Evolutionary conservation across 2,888 invertebrate genomes (phyloP), one percentile per base, ranked within the genome.

Genomic region (Microplitis manilae): DNA sequence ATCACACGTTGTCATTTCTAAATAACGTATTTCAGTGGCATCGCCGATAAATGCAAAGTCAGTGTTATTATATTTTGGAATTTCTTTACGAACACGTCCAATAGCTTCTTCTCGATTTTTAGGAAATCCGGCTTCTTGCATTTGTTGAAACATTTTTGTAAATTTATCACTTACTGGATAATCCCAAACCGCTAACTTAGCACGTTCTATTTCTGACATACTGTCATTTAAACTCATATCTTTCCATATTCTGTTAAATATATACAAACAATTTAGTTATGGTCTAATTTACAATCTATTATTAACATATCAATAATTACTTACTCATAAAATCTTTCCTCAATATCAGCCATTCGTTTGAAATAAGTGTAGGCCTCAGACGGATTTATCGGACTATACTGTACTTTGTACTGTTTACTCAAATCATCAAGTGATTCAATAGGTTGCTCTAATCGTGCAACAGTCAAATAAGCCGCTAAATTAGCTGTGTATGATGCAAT

Each of bases 401-500:
- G 95, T 78, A 98, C 96, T 91, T 98, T 98, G 90, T 98, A 98
- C 88, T 97, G 97, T 86, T 97, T 97, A 15, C 97, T 96, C 50
- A 99, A 92, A 90, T 98, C 98, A 84, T 98, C 98, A 82, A 99
- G 91, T 0, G 96, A 97, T 85, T 97, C 97, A 62, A 98, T 96
- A 0, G 97, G 97, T 0, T 96, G 96, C 85, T 98, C 98, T 87
- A 98, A 91, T 17, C 98, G 93, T 0, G 97, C 98, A 0, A 97
- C 97, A 0, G 99, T 99, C 77, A 99, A 92, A 89, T 98, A 99
- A 0, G 99, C 99, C 1, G 99, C 99, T 87, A 99, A 92, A 90
- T 99, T 99, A 0, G 99, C 99, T 0, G 99, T 99, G 90, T 99
- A 99, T 0, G 98, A 98, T 2, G 99, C 99, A 87, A 99, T 98